Evolutionary conservation across 2,797 vertebrate species (phyloP), one percentile per base, ranked within the genome.

Genomic region (Pantherophis vulpinus): DNA sequence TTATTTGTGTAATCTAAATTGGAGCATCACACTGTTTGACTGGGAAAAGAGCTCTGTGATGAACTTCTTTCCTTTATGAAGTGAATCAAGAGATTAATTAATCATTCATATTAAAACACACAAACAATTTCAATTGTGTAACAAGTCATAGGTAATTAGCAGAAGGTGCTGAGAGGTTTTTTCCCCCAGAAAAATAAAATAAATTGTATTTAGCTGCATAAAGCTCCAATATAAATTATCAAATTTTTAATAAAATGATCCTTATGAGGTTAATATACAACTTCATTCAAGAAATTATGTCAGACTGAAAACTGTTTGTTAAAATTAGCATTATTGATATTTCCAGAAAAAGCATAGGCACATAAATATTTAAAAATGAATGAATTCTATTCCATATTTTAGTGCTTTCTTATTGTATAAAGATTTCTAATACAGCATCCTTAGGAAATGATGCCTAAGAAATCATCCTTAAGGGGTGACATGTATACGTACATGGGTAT

Each of bases 231-330:
- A 95, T 93, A 96, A 94, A 92, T 0, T 8, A 93, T 0, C 66
- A 59, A 55, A 25, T 55, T 95, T 90, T 95, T 96, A 94, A 91
- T 91, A 95, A 58, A 87, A 74, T 94, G 70, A 74, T 96, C 91
- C 87, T 93, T 86, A 61, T 94, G n/a, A 93, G 79, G 93, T 93
- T 87, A 9, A 3, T 1, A 27, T 1, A 90, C 47, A 56, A n/a
- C 27, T 89, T 92, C 86, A 90, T 94, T 95, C 47, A 32, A 93
- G 92, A 96, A 95, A 86, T 89, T 91, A 95, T 95, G 95, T 11
- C 37, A 88, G 32, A 90, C 58, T 54, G 61, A 94, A 27, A 61
- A 54, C 8, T 83, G 10, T 47, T 89, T 0, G 91, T 91, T 95
- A 89, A 94, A 61, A 94, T 91, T 58, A 4, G 13, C 3, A 27